Base-by-base conservation (phyloP, 2,888 invertebrate species). In the Anthophora plumipes region DNA sequence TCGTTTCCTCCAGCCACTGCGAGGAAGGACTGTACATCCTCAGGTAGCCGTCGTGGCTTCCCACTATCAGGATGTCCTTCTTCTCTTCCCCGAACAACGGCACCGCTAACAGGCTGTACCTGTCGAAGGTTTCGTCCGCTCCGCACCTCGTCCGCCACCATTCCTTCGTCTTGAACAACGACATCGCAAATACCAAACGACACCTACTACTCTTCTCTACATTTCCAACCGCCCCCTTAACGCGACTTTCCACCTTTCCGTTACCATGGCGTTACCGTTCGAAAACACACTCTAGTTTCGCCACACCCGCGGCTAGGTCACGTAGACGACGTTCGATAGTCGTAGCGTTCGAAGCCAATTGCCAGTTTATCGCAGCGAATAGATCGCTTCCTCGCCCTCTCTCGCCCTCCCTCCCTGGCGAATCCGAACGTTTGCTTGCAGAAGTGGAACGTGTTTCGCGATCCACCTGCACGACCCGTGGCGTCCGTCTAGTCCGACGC, bases 81-180 rank as follows among this genome's bases (percentile, higher is more conserved):
- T 76, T 86, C 4, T 89, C 90, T 5, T 77, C 74, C 0, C 83
- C 88, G n/a, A 90, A 88, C 14, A 91, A 76, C 25, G 90, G 87
- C 3, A 88, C 84, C 2, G 92, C 85, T 25, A 92, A 72, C 46
- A 93, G 77, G 73, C 91, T 90, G 46, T 88, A 91, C 14, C 88
- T 79, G 85, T 96, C 96, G 93, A 96, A 96, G 85, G 94, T 94
- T 91, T 96, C 96, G 55, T 95, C 94, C 64, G 94, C 94, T 22
- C 96, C 96, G 89, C 96, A 96, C 67, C 95, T 94, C 17, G 96
- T 96, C 22, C 96, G 95, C 98, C 99, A 99, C 96, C 98, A 97
- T 89, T 97, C 97, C 90, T 97, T 96, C 12, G 97, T 95, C 94
- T 98, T 98, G 92, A 99, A 99, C 89, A 99, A 94, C 3, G 99